Evolutionary conservation across 2,888 invertebrate species (phyloP).

Genomic region (Omphaloscelis lunosa): DNA sequence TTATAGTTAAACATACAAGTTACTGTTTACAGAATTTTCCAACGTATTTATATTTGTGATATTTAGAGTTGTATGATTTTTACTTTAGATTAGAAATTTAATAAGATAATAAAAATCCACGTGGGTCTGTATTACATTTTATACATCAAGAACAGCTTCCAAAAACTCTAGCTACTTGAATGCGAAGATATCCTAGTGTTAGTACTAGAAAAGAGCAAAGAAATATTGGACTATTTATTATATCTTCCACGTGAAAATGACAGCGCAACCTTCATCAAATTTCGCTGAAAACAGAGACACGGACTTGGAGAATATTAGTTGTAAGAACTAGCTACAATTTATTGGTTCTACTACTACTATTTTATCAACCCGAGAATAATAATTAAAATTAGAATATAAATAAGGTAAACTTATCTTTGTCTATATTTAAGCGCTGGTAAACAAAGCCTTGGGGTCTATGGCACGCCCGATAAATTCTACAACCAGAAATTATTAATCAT

Average conservation of each 20-base stretch:
- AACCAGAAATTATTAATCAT: slow-evolving; percentile 62
- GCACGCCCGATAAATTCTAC: slow-evolving; percentile 53
- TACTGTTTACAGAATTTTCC: not conserved
- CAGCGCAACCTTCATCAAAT: not conserved
- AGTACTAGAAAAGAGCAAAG: slow-evolving; percentile 13
- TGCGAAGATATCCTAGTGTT: not conserved
- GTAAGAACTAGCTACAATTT: not conserved
- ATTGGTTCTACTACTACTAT: not conserved
- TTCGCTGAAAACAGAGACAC: not conserved
- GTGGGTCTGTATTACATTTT: not conserved
- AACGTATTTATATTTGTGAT: not conserved
- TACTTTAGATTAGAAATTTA: not conserved
- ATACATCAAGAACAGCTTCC: not conserved
- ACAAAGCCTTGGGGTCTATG: slow-evolving; percentile 43
- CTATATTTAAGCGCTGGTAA: slow-evolving; percentile 26
- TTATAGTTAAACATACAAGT: slow-evolving; percentile 28
- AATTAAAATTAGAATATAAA: slow-evolving; percentile 26
- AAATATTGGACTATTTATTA: not conserved
- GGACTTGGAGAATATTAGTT: not conserved
- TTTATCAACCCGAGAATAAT: not conserved
- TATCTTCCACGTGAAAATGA: not conserved
- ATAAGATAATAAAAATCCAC: not conserved
- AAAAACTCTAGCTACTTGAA: not conserved
- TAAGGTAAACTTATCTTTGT: slow-evolving; percentile 5
- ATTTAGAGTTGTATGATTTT: not conserved